Percentiles rank a stretch among this genome's conserved stretches.
These are phyloP conservation scores for Calidris pugnax DNA, from an alignment of 2,113 vertebrate genomes.

Conservation along the genomic window DNA sequence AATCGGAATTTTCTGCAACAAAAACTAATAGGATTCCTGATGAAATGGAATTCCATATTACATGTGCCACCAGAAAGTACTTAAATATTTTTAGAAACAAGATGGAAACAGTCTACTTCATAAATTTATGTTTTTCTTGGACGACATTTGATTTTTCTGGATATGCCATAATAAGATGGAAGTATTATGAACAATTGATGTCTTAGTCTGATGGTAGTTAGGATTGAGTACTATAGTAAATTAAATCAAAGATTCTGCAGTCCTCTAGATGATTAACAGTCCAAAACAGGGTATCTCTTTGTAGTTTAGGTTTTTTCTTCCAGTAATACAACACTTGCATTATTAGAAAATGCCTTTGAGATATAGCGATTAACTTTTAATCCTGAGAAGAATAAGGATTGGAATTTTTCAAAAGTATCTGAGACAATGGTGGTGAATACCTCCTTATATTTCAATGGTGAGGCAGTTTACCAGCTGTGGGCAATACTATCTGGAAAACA, in stretches of 20 bases:
- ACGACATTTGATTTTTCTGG: background rate
- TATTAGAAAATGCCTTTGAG: background rate
- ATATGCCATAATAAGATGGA: background rate
- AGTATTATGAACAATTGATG: background rate
- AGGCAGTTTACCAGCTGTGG: background rate
- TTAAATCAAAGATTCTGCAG: background rate
- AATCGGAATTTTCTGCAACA: background rate
- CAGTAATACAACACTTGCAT: background rate
- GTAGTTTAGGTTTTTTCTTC: background rate
- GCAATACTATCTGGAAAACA: background rate
- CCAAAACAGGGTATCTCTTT: background rate
- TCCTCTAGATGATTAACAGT: background rate
- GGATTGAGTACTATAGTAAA: background rate
- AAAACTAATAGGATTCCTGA: background rate
- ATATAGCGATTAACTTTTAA: background rate
- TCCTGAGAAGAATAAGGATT: background rate
- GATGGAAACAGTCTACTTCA: background rate
- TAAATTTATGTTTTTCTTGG: background rate
- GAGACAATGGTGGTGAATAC: background rate
- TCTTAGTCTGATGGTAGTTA: background rate
- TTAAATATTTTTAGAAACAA: background rate
- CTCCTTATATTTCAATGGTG: background rate
- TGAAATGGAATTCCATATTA: background rate
- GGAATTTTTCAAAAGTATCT: background rate
- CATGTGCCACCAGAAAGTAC: background rate